phyloP scores from a whole-genome alignment of 1,140 invertebrate species.

The Epicauta chinensis region DNA sequence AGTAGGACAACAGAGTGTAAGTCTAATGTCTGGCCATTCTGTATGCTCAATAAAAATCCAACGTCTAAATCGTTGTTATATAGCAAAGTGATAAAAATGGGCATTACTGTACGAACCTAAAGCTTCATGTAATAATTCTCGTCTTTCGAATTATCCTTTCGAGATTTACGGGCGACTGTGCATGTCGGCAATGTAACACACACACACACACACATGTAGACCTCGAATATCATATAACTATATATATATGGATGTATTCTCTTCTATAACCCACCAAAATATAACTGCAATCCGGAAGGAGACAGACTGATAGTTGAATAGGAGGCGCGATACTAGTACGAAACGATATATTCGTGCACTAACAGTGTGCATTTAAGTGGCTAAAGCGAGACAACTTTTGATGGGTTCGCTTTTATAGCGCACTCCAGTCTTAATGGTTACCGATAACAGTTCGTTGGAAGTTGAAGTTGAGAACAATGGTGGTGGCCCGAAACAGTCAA shows the following conservation, averaged over 20 bases:
- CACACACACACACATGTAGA: no score
- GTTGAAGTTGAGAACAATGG: no score
- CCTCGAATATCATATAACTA: no score
- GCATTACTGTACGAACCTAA: constrained; percentile 18
- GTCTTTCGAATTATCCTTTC: constrained; percentile 21
- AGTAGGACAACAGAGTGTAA: no score
- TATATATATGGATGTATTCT: no score
- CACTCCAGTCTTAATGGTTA: constrained; percentile 30
- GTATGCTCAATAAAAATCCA: constrained; percentile 2
- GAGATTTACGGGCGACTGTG: constrained; percentile 17
- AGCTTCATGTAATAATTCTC: constrained; percentile 19
- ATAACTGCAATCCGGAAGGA: no score
- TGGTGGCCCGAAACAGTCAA: no score
- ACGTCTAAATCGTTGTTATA: constrained; percentile 16
- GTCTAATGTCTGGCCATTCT: no score
- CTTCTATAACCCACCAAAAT: no score
- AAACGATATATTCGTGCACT: constrained; percentile 13
- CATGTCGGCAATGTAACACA: constrained; percentile 8
- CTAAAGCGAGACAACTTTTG: constrained; percentile 32
- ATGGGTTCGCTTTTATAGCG: constrained; percentile 31
- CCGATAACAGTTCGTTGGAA: constrained; percentile 23
- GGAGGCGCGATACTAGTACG: constrained; percentile 1
- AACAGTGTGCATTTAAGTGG: constrained; percentile 28
- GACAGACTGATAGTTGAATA: no score
- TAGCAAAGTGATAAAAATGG: constrained; percentile 19